Conservation (phyloP, 2,113 vertebrate species). For the Pangasianodon hypophthalmus region DNA sequence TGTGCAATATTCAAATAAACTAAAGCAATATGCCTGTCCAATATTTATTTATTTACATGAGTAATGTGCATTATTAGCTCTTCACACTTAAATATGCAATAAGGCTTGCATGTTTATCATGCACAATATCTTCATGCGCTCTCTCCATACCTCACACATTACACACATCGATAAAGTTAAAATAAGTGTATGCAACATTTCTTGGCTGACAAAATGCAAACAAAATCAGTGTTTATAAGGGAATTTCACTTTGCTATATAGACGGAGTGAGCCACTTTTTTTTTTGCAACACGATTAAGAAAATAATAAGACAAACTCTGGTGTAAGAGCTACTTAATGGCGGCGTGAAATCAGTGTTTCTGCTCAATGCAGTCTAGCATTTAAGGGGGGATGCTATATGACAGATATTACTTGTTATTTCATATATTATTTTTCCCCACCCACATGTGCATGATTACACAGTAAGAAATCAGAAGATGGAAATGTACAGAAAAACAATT, state of each 20-base stretch:
- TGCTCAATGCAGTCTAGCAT: background rate
- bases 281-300: background rate
- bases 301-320: background rate
- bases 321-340: background rate
- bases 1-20: background rate
- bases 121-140: background rate
- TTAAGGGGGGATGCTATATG: background rate
- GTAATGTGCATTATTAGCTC: background rate
- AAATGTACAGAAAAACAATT: background rate
- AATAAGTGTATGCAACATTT: background rate
- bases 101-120: background rate
- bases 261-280: background rate
- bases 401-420: background rate
- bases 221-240: too few relatives aligned
- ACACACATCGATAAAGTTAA: background rate
- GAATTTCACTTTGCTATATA: background rate
- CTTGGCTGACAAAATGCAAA: background rate
- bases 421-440: background rate
- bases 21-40: background rate
- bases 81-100: background rate
- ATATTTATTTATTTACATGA: background rate
- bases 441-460: background rate
- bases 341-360: background rate
- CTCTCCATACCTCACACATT: background rate
- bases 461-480: background rate